Base-by-base conservation (phyloP, 2,797 vertebrate species). In the Sebastes itinus region DNA sequence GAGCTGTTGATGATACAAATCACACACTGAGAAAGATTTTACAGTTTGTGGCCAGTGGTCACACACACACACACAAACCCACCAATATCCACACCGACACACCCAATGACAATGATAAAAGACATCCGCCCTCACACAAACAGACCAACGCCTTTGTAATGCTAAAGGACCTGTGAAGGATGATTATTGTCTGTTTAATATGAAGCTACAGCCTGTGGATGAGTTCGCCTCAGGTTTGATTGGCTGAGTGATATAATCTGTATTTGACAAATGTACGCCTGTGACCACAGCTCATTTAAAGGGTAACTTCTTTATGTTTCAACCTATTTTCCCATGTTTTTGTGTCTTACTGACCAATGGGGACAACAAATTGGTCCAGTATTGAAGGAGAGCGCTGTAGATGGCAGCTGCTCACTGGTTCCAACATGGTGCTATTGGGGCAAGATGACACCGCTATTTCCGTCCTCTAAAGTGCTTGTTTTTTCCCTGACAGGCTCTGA, bases 31-130 rank as follows among this genome's bases (percentile, higher is more conserved):
- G 20, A 60, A 52, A 59, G 10, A 62, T 66, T 85, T 88, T 68
- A 82, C 81, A 70, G 72, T 87, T 90, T 87, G 89, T 76, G 86
- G 83, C 87, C 2, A 13, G 55, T 8, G 20, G 56, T 67, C 78
- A 54, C 22, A 77, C 77, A 80, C 77, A 82, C 66, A 66, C 38
- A 67, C 2, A 59, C 9, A 56, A 78, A 79, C 56, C 67, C 60
- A 68, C 28, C 11, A 42, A 64, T 55, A 54, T 14, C 10, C 11
- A 20, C 60, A 68, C 2, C 52, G 68, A 66, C 72, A 82, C 88
- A 81, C 90, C 87, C 81, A 64, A 12, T 54, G 8, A 56, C 23
- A 74, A 23, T 3, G 14, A 60, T 16, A 78, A 27, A 82, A 83
- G 20, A 67, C 77, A 76, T 63, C 77, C 22, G 3, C 60, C 54